A percentile compares a stretch with the other conserved stretches of the same genome.
Conservation (phyloP, 2,797 vertebrate genomes). For the Muscicapa comitata region DNA sequence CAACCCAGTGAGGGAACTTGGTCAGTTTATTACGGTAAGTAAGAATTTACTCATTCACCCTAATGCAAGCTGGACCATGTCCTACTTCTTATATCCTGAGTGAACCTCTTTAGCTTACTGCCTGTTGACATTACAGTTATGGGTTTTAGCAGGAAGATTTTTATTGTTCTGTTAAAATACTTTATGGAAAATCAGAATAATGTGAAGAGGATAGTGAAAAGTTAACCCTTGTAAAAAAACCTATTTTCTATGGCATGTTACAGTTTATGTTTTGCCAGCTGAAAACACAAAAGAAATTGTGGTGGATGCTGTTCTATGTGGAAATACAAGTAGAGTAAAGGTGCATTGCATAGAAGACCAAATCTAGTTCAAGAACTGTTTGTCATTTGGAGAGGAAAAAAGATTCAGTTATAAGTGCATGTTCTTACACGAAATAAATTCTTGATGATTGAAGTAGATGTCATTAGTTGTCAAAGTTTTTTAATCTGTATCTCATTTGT, state of each 20-base stretch:
- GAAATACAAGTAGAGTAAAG: neutral
- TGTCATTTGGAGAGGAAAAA: conserved; percentile 2
- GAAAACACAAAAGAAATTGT: neutral
- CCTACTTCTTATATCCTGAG: neutral
- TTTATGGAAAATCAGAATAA: conserved; percentile 41
- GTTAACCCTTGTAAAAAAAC: neutral
- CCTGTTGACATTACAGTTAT: neutral
- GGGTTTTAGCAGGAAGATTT: conserved; percentile 17
- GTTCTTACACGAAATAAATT: neutral
- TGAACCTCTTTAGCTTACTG: neutral
- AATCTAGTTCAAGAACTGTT: conserved; percentile 2
- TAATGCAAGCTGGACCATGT: neutral
- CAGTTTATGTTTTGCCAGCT: neutral
- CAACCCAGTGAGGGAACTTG: neutral
- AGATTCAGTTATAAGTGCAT: neutral
- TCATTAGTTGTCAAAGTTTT: neutral
- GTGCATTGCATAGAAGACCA: neutral
- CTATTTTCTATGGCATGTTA: neutral
- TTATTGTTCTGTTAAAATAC: conserved; percentile 31
- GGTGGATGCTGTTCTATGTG: neutral
- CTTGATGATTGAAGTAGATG: neutral
- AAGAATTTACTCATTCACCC: neutral
- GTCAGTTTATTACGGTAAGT: neutral
- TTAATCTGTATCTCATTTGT: neutral
- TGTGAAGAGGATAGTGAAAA: conserved; percentile 5